Conservation (phyloP, 2,888 invertebrate species). For the Cheilosia pagana region DNA sequence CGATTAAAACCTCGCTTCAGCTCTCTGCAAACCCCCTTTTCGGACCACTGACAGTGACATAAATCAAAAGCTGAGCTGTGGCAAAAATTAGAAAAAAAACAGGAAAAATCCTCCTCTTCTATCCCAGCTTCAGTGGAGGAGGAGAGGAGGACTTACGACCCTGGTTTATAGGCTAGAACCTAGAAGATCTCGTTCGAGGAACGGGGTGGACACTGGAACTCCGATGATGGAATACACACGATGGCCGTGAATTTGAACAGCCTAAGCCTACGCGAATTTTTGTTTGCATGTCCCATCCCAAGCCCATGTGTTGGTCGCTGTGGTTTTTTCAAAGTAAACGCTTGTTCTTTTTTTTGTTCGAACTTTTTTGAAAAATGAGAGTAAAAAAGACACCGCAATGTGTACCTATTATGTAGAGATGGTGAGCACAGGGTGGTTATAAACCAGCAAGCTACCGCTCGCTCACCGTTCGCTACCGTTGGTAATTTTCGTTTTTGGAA, state of each 20-base stretch:
- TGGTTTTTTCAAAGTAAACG: not conserved
- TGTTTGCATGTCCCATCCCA: constrained; percentile 23
- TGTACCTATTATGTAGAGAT: not conserved
- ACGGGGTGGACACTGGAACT: constrained; percentile 20
- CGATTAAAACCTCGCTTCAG: constrained; percentile 15
- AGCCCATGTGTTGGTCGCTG: not conserved
- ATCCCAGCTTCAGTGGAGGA: constrained; percentile 25
- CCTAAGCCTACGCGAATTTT: constrained; percentile 51
- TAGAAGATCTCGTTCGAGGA: constrained; percentile 15
- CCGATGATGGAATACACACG: constrained; percentile 50
- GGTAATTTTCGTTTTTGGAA: no score
- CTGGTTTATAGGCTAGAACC: constrained; percentile 59
- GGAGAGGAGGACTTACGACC: constrained; percentile 50
- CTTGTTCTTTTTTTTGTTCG: not conserved
- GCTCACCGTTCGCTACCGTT: no score
- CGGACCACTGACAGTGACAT: constrained; percentile 60
- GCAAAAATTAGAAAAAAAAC: constrained; percentile 66
- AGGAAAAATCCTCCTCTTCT: constrained; percentile 35
- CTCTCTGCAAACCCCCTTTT: not conserved
- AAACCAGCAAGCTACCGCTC: not conserved
- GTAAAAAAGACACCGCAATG: not conserved
- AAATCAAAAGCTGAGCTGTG: constrained; percentile 69
- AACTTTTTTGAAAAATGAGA: not conserved
- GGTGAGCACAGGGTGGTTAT: constrained; percentile 23
- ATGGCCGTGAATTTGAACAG: constrained; percentile 49